Percentiles rank a stretch among this genome's conserved stretches.
Evolutionary conservation across 2,113 vertebrate species (phyloP).

Genomic region (Osmerus mordax): DNA sequence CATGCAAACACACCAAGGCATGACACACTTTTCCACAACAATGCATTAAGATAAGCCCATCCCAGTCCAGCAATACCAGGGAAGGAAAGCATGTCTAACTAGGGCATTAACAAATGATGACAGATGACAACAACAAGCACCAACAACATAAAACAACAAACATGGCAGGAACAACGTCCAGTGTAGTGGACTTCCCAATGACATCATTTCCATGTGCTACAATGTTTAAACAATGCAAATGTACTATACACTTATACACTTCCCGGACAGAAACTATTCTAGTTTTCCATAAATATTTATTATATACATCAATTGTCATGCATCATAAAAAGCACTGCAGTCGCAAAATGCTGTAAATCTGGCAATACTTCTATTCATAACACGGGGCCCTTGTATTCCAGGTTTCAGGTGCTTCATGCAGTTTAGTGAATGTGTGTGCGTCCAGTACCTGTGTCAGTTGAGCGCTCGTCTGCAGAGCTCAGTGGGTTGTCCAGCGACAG

Average conservation of each 20-base stretch:
- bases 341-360: neutral
- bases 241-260: neutral
- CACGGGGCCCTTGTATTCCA: neutral
- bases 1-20: slow-evolving; percentile 42
- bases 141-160: slow-evolving; percentile 23
- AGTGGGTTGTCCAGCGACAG: slow-evolving; percentile 47
- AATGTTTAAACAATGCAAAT: slow-evolving; percentile 10
- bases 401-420: neutral
- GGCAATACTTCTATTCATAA: neutral
- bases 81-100: slow-evolving; percentile 37
- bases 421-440: neutral
- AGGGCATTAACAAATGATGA: slow-evolving; percentile 30
- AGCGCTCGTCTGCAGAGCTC: slow-evolving; percentile 30
- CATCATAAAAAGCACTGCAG: neutral
- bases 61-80: slow-evolving; percentile 14
- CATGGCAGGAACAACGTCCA: neutral
- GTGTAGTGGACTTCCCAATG: neutral
- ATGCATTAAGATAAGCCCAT: slow-evolving; percentile 40
- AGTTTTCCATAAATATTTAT: no score
- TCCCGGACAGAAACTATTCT: neutral
- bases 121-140: neutral
- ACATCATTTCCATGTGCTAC: neutral
- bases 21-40: slow-evolving; percentile 21
- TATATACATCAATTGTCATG: no score
- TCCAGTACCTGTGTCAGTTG: slow-evolving; percentile 54